Evolutionary conservation across 2,113 vertebrate genomes (phyloP), one percentile per base, ranked within the genome.

Genomic region (Pogona vitticeps): DNA sequence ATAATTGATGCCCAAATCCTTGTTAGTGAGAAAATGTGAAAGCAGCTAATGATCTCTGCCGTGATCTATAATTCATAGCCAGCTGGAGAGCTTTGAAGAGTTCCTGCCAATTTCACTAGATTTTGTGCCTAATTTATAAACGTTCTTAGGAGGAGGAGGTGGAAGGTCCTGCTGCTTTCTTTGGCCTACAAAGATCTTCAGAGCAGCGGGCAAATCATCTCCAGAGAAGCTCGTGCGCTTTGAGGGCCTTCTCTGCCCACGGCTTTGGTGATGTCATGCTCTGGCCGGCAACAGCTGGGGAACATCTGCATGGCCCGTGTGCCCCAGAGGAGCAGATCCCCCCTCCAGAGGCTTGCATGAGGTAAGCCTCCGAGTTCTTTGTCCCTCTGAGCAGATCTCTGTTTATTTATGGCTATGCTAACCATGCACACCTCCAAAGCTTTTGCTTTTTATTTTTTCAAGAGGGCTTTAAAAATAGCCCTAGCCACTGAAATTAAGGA

Each of bases 61-160:
- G 1, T 80, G 77, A 86, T 86, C 85, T 86, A 80, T 86, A 80
- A 86, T 86, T 86, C 70, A 86, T 86, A 63, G 23, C 83, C 40
- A 33, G 70, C 76, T 26, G 13, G 52, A 70, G 73, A 82, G 61
- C 80, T 83, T 72, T 76, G 63, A 59, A 77, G 75, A 58, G 65
- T 23, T 36, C 63, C 46, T 71, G 52, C 20, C 40, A 33, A 21
- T 78, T 78, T 75, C 23, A 38, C 33, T 28, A 38, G 58, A 23
- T 73, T 75, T 78, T 40, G 76, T 20, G 36, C 42, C 86, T 77
- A 71, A 77, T 83, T 83, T 83, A 82, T 83, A 76, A 82, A 63
- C 59, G 63, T 59, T 52, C 5, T 61, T 46, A 10, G 78, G 38
- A 6, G 59, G 58, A 4, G n/a, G 58, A 6, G 33, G 26, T 9